phyloP scores from a whole-genome alignment of 2,113 vertebrate species.

The Rhinopithecus roxellana region DNA sequence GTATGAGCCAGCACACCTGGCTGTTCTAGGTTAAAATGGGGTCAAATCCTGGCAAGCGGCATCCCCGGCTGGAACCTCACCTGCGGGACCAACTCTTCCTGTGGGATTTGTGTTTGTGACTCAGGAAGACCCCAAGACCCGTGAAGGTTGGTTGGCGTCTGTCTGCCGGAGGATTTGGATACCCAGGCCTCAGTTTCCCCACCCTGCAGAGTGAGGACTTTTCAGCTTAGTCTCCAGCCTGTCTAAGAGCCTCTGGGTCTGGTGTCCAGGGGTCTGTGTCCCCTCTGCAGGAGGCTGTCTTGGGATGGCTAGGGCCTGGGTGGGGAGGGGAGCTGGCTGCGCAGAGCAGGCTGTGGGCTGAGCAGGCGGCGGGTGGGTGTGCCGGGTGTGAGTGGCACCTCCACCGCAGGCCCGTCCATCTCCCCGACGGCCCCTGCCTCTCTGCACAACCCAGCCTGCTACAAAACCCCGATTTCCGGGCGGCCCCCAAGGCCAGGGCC shows the following conservation, averaged over 20 bases:
- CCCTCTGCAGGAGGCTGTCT: not conserved
- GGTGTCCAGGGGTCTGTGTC: not conserved
- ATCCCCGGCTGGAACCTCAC: rapidly evolving
- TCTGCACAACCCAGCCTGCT: not conserved
- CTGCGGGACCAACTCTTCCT: not conserved
- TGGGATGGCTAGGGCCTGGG: not conserved
- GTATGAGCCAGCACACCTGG: no score
- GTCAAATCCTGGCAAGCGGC: not conserved
- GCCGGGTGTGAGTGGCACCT: conserved; percentile 42
- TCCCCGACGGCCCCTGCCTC: not conserved
- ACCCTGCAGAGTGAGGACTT: not conserved
- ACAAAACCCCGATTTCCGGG: not conserved
- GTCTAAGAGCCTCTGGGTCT: not conserved
- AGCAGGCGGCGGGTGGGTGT: not conserved
- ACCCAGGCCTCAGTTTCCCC: not conserved
- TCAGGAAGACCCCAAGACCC: not conserved
- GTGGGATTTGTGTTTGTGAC: not conserved
- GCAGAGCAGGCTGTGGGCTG: not conserved
- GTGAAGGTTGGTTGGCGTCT: not conserved
- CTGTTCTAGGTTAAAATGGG: not conserved
- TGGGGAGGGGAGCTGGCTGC: rapidly evolving
- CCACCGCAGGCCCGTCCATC: not conserved
- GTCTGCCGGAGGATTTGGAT: not conserved
- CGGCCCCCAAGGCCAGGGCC: not conserved
- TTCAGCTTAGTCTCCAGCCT: not conserved